These are phyloP conservation scores for Bucorvus abyssinicus DNA, from an alignment of 2,797 vertebrate genomes.

Conservation along the genomic window DNA sequence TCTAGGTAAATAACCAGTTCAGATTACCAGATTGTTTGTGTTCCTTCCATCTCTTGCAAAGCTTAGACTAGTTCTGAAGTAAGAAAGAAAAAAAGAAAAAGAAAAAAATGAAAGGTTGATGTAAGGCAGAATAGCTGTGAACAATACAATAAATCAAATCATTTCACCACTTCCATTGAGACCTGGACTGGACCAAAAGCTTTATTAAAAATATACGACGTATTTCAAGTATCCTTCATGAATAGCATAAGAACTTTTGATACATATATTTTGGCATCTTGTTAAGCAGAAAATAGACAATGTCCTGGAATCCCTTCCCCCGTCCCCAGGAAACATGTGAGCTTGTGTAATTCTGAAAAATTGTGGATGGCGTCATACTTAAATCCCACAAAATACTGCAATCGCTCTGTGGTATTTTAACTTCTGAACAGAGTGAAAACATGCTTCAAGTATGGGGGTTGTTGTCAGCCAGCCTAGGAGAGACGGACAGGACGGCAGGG, in stretches of 20 bases:
- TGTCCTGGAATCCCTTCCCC: neutral
- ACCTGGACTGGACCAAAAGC: neutral
- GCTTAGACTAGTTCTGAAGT: neutral
- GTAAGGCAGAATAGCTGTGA: neutral
- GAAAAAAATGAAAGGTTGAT: neutral
- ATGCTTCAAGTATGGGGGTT: neutral
- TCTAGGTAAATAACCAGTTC: neutral
- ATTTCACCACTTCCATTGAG: neutral
- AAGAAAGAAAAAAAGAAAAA: neutral
- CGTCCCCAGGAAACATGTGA: constrained; percentile 48
- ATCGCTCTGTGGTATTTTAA: constrained; percentile 43
- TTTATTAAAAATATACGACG: neutral
- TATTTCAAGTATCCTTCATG: neutral
- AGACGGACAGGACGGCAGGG: neutral
- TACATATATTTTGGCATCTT: neutral
- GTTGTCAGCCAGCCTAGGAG: neutral
- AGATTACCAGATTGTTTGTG: neutral
- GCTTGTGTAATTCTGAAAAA: constrained; percentile 58
- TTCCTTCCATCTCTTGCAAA: neutral
- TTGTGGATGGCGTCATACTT: constrained; percentile 47
- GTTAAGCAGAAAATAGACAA: constrained; percentile 14
- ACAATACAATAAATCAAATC: neutral
- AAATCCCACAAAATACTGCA: constrained; percentile 57
- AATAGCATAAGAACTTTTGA: neutral
- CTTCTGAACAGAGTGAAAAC: constrained; percentile 32